These are phyloP conservation scores for Lasioglossum villosulum DNA, from an alignment of 2,888 invertebrate species.

Conservation along the genomic window DNA sequence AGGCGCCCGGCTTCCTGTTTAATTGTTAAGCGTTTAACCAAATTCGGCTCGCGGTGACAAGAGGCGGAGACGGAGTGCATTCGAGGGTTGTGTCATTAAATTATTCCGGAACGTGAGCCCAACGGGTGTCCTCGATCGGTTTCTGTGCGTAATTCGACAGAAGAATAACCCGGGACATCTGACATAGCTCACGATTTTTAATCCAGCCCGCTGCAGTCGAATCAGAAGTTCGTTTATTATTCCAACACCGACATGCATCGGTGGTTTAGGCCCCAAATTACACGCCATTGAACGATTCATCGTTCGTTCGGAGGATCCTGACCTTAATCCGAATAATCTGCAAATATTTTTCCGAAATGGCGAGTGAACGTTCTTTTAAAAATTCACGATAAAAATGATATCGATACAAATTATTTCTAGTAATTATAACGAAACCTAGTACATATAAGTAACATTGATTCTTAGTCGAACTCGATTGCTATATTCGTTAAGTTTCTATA, in stretches of 20 bases:
- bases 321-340: neutral
- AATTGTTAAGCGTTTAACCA: constrained; percentile 77
- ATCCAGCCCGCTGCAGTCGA: neutral
- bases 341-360: neutral
- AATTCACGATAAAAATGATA: neutral
- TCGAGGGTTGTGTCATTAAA: constrained; percentile 81
- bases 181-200: constrained; percentile 50
- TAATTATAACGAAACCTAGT: too few relatives aligned
- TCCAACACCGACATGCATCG: neutral
- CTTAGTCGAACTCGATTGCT: too few relatives aligned
- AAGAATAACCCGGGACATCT: constrained; percentile 62
- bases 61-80: constrained; percentile 54
- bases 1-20: constrained; percentile 69
- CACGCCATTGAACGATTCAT: neutral
- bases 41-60: constrained; percentile 60
- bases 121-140: constrained; percentile 74
- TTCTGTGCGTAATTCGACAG: constrained; percentile 57
- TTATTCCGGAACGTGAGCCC: constrained; percentile 81
- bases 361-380: neutral
- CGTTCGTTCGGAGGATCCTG: neutral
- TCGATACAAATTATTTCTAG: too few relatives aligned
- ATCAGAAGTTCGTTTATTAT: constrained; percentile 13
- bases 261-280: neutral
- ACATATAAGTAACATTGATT: too few relatives aligned
- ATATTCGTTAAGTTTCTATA: too few relatives aligned